Base-by-base conservation (phyloP, 2,113 vertebrate genomes). In the Corapipo altera region DNA sequence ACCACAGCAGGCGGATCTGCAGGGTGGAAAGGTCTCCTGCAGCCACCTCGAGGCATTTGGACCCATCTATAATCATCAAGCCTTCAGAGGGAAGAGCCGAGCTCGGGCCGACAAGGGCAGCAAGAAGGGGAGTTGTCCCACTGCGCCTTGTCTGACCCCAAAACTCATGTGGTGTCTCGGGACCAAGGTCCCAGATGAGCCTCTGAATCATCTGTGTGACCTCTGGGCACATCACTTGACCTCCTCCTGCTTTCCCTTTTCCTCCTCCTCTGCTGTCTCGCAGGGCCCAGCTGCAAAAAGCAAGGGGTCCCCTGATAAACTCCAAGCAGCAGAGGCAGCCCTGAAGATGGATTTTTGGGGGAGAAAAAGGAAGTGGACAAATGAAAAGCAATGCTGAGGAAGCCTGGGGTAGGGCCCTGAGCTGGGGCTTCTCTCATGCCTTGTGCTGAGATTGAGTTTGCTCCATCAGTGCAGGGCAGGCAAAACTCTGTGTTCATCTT, bases 121-220 rank as follows among this genome's bases (percentile, higher is more conserved):
- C 2, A 0, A 75, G 61, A 35, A 91, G 43, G 52, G 75, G 48
- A 84, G 26, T 17, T 41, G 71, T 89, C 76, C 88, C 85, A 74
- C 11, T 74, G 81, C 0, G 9, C 54, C 58, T 30, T 17, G 19
- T 41, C 26, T 82, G 85, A 95, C 48, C 90, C 78, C 65, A 54
- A 39, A 79, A 54, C 61, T 65, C 8, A 0, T 51, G 22, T 7
- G 5, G 37, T 92, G 86, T 85, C 66, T 75, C 4, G 43, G 66
- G 44, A 7, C 49, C 7, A 12, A 1, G 15, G 81, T 87, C 76
- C 84, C 88, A 92, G 39, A 93, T 64, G 75, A 92, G 85, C 20
- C 28, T 88, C 73, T 86, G 70, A 91, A 81, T 92, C 64, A 83
- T 90, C 46, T 39, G 7, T n/a, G 37, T 15, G 33, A 94, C 83